A percentile compares a stretch with the other conserved stretches of the same genome.
Conservation (phyloP, 2,888 invertebrate genomes). For the Caenorhabditis sinica region DNA sequence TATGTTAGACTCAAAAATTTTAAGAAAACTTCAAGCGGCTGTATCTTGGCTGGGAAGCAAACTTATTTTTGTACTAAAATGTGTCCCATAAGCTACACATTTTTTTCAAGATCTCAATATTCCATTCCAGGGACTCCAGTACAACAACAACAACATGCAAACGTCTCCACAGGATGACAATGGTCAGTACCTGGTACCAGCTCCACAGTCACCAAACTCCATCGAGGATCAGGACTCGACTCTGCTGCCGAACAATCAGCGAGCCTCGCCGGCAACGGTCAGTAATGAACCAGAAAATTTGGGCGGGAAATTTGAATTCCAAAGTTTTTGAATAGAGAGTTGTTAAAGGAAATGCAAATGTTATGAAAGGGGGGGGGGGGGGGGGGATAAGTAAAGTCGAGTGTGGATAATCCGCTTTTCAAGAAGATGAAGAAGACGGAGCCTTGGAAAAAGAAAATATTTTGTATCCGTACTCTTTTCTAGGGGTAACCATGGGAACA, state of each 20-base stretch:
- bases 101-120: not conserved
- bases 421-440: no score
- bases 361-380: not conserved
- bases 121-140: constrained; percentile 45
- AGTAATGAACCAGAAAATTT: not conserved
- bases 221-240: constrained; percentile 67
- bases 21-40: no score
- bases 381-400: not conserved
- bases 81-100: not conserved
- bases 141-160: constrained; percentile 65
- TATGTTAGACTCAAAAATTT: no score
- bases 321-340: not conserved
- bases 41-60: not conserved
- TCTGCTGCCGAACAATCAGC: constrained; percentile 68
- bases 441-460: not conserved
- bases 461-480: constrained; percentile 2
- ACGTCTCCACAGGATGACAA: constrained; percentile 57
- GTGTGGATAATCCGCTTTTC: constrained; percentile 23
- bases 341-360: not conserved
- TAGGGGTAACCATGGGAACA: not conserved
- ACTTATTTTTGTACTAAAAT: no score
- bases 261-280: constrained; percentile 80
- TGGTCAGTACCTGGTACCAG: constrained; percentile 26
- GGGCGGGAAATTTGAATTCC: no score
- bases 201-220: constrained; percentile 72